phyloP scores from a whole-genome alignment of 2,888 invertebrate genomes.

The Tipula unca region DNA sequence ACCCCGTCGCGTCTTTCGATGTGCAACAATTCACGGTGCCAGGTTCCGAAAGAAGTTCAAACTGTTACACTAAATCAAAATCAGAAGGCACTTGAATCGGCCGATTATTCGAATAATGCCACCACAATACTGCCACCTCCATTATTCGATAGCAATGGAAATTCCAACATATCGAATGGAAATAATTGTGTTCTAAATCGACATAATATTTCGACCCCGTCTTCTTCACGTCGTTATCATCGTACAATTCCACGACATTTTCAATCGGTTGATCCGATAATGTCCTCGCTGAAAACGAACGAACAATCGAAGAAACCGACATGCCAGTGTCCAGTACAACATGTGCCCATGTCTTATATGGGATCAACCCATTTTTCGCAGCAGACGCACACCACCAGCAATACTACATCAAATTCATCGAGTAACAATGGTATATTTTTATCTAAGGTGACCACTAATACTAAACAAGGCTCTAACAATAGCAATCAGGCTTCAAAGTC shows the following conservation, averaged over 20 bases:
- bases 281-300: constrained; percentile 23
- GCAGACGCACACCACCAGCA: constrained; percentile 28
- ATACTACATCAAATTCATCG: constrained; percentile 23
- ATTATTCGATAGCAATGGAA: constrained; percentile 25
- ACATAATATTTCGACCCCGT: constrained; percentile 34
- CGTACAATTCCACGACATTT: constrained; percentile 43
- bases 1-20: background rate
- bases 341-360: constrained; percentile 44
- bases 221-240: constrained; percentile 40
- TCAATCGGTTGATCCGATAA: constrained; percentile 36
- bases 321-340: constrained; percentile 42
- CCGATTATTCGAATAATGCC: background rate
- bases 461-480: constrained; percentile 19
- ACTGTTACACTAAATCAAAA: background rate
- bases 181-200: constrained; percentile 16
- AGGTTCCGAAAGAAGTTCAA: constrained; percentile 19
- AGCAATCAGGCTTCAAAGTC: constrained; percentile 25
- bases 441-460: constrained; percentile 31
- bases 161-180: background rate
- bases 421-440: constrained; percentile 28
- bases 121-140: constrained; percentile 26
- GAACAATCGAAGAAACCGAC: constrained; percentile 36
- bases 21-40: constrained; percentile 9
- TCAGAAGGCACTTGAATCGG: background rate
- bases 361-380: constrained; percentile 34